Conservation (phyloP, 2,888 invertebrate genomes). For the Allacma fusca region DNA sequence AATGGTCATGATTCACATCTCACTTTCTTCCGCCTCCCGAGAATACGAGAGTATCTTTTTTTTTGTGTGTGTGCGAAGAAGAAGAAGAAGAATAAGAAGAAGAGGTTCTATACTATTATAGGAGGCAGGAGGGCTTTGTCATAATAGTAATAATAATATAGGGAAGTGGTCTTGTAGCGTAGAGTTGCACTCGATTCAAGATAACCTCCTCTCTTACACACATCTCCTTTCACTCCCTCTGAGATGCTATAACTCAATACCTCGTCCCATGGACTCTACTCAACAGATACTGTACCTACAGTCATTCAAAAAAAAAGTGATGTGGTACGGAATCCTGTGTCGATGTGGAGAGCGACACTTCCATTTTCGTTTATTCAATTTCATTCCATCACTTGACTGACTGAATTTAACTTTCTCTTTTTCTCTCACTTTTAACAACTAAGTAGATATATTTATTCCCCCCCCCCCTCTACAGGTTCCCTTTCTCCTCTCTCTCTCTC, state of each 20-base stretch:
- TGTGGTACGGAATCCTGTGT: neutral
- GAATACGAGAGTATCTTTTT: neutral
- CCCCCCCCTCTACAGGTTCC: too few species aligned
- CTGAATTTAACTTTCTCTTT: neutral
- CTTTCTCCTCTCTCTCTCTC: too few species aligned
- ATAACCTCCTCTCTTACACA: neutral
- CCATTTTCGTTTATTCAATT: constrained; percentile 7
- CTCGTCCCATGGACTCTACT: neutral
- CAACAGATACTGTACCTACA: neutral
- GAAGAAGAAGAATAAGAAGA: too few species aligned
- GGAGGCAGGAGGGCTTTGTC: too few species aligned
- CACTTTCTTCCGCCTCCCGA: neutral
- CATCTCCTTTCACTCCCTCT: too few species aligned
- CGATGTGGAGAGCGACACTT: neutral
- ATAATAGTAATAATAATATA: too few species aligned
- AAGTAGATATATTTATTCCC: too few species aligned
- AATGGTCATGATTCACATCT: constrained; percentile 16
- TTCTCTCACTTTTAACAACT: too few species aligned
- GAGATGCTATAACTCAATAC: neutral
- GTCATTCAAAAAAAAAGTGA: neutral
- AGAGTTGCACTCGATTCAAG: neutral
- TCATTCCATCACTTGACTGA: neutral
- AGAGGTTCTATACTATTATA: too few species aligned
- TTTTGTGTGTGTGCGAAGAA: too few species aligned
- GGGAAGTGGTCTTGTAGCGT: neutral